Evolutionary conservation across 37 sponge, comb jelly and placozoan species (phyloP).

Genomic region (Dysidea cf. avara): DNA sequence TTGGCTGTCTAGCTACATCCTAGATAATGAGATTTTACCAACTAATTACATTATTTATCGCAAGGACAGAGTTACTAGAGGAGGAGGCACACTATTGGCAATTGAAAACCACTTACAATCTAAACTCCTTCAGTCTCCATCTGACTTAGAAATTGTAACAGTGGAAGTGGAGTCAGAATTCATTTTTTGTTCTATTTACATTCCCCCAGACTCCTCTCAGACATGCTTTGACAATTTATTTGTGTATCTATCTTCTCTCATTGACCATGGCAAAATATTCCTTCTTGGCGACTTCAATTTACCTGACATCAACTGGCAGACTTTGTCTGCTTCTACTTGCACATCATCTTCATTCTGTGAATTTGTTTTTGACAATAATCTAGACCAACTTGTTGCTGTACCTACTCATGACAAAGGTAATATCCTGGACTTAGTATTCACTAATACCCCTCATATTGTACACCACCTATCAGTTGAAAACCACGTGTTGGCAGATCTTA

Average conservation of each 20-base stretch:
- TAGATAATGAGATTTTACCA: conserved; percentile 30
- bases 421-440: no score
- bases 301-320: conserved; percentile 35
- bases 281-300: conserved; percentile 49
- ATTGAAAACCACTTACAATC: conserved; percentile 6
- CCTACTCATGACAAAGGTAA: no score
- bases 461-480: no score
- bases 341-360: no score
- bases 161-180: neutral
- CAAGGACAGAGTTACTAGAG: conserved; percentile 37
- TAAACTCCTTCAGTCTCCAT: conserved; percentile 10
- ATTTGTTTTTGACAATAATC: no score
- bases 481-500: no score
- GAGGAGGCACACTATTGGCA: conserved; percentile 42
- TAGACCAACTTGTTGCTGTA: no score
- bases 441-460: no score
- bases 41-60: conserved; percentile 22
- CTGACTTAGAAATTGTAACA: conserved; percentile 17
- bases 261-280: neutral
- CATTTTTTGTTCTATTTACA: conserved; percentile 9
- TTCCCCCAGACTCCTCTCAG: conserved; percentile 6
- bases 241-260: neutral
- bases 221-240: neutral
- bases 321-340: no score
- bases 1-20: conserved; percentile 15